Percentiles rank a stretch among this genome's conserved stretches.
These are phyloP conservation scores for Scelioninae gen. 1 DNA, from an alignment of 2,888 invertebrate genomes.

Conservation along the genomic window DNA sequence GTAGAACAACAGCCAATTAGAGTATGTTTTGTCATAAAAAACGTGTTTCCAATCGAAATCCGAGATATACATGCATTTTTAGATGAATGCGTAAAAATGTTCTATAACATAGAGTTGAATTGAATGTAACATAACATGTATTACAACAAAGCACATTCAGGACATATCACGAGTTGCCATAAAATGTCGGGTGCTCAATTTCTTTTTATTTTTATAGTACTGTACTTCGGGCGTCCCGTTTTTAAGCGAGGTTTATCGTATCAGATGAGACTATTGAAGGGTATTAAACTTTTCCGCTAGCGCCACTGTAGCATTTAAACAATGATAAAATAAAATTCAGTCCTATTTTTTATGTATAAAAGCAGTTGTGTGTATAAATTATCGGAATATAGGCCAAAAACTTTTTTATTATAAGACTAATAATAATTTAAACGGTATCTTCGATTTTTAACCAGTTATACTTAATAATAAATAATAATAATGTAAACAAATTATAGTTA, in stretches of 20 bases:
- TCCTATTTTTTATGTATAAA: not conserved
- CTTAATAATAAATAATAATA: too few species aligned
- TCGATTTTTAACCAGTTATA: too few species aligned
- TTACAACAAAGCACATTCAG: constrained; percentile 12
- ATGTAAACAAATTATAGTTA: too few species aligned
- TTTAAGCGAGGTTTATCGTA: not conserved
- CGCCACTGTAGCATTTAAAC: not conserved
- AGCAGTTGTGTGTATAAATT: not conserved
- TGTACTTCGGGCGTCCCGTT: not conserved
- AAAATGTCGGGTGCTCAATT: constrained; percentile 1
- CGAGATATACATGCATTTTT: not conserved
- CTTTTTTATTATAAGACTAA: not conserved
- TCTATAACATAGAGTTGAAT: not conserved
- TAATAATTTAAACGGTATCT: too few species aligned
- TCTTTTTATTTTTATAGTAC: constrained; percentile 5
- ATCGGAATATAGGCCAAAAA: not conserved
- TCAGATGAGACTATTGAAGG: constrained; percentile 1
- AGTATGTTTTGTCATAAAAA: not conserved
- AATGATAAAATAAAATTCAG: constrained; percentile 19
- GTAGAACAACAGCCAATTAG: not conserved
- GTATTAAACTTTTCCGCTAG: not conserved
- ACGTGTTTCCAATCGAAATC: constrained; percentile 2
- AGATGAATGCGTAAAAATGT: not conserved
- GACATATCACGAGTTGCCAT: constrained; percentile 1
- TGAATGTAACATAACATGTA: not conserved